Evolutionary conservation across 2,113 vertebrate species (phyloP), one percentile per base, ranked within the genome.

Genomic region (Leucopternis melanops): DNA sequence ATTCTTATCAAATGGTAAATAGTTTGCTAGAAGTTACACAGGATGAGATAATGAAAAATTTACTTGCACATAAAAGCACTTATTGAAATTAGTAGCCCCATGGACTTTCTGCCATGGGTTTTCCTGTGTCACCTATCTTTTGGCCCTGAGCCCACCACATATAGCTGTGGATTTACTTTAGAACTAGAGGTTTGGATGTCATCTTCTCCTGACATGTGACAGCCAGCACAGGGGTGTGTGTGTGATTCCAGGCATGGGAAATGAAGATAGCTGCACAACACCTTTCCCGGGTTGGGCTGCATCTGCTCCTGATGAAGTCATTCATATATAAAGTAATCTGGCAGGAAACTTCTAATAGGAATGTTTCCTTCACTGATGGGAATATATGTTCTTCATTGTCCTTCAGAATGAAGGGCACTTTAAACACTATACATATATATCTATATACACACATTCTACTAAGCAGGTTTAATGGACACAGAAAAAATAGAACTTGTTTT

Each of bases 301-400:
- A 63, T 86, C 90, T 90, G 66, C 23, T 92, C 23, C 55, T n/a
- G n/a, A 32, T 81, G 40, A 79, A 63, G 16, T 72, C 27, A 84
- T 49, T 86, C 32, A 25, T 11, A 23, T 23, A 67, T 19, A 47
- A 91, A 94, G 22, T 74, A 65, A 75, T 55, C 69, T 52, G 57
- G 20, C 72, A 84, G 80, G 73, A 92, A 81, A 42, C 34, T 58
- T 87, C 40, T 81, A 31, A 18, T 11, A 42, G 47, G 38, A 57
- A 67, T 42, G 32, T 70, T 93, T 92, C n/a, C 45, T 94, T 95
- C 57, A 38, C 32, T 74, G 69, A 55, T 74, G 57, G 59, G 65
- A 92, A 91, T 62, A 58, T 16, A 45, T 0, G 5, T 73, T 65
- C 25, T 77, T 88, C 11, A 7, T 50, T 45, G 71, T 65, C 21